These are phyloP conservation scores for Galeruca laticollis DNA, from an alignment of 2,888 invertebrate genomes.

Conservation along the genomic window DNA sequence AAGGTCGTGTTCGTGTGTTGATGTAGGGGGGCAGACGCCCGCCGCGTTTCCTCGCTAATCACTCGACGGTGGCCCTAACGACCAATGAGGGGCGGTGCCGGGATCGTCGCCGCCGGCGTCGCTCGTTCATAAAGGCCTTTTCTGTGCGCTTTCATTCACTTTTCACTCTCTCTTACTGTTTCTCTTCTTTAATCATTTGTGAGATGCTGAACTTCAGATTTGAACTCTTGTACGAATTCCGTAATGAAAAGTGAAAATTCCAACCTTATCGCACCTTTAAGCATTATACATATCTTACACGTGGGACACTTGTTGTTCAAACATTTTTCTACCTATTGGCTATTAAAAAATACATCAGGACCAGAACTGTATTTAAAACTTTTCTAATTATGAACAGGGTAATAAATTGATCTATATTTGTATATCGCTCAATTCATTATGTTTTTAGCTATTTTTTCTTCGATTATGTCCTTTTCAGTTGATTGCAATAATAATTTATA, in stretches of 20 bases:
- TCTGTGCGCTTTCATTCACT: conserved; percentile 34
- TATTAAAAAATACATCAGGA: not conserved
- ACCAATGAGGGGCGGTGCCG: conserved; percentile 57
- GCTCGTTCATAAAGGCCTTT: conserved; percentile 20
- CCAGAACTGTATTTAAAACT: not conserved
- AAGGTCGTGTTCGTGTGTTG: conserved; percentile 55
- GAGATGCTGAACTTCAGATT: conserved; percentile 10
- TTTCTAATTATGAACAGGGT: not conserved
- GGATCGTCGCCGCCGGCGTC: conserved; percentile 42
- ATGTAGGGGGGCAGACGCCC: conserved; percentile 38
- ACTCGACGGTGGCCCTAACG: conserved; percentile 51
- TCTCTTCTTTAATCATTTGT: conserved; percentile 24
- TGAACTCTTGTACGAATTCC: not conserved
- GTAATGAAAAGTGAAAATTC: conserved; percentile 8
- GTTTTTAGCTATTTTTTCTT: too few species aligned
- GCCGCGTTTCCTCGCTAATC: conserved; percentile 51
- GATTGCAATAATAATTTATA: too few species aligned
- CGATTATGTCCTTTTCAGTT: too few species aligned
- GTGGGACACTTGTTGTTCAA: not conserved
- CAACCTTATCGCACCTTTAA: not conserved
- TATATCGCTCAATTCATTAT: not conserved
- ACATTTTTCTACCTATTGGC: not conserved
- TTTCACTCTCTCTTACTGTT: conserved; percentile 23
- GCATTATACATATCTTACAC: not conserved
- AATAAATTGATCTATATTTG: not conserved